Percentiles rank a stretch among this genome's conserved stretches.
These are phyloP conservation scores for Tokudaia muenninki DNA, from an alignment of 2,797 vertebrate genomes.

Conservation along the genomic window DNA sequence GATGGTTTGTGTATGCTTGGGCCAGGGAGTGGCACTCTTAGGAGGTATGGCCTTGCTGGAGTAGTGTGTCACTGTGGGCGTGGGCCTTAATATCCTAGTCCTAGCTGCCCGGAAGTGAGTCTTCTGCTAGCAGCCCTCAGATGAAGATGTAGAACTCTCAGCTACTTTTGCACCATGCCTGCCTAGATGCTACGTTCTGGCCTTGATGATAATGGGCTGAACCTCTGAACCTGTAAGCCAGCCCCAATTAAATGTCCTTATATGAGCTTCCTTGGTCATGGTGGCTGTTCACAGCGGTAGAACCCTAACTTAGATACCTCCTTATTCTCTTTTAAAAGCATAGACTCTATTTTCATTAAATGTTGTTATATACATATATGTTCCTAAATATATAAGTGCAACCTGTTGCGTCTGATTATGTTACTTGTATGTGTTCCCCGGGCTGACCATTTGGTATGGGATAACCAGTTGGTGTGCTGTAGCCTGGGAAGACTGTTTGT, in stretches of 20 bases:
- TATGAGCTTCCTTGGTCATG: too few species aligned
- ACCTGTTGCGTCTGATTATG: neutral
- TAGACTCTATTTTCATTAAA: neutral
- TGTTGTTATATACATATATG: neutral
- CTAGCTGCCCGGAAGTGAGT: too few species aligned
- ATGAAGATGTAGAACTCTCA: too few species aligned
- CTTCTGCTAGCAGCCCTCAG: too few species aligned
- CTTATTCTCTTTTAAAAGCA: neutral
- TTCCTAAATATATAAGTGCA: neutral
- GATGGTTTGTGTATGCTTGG: neutral
- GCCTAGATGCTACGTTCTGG: too few species aligned
- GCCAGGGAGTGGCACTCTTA: neutral
- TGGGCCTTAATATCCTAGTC: too few species aligned
- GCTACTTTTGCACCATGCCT: too few species aligned
- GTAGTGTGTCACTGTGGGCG: neutral
- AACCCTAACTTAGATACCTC: neutral
- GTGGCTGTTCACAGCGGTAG: too few species aligned
- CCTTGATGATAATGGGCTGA: too few species aligned
- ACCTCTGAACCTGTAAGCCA: too few species aligned
- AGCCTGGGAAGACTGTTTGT: neutral
- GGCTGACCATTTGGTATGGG: neutral
- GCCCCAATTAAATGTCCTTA: too few species aligned
- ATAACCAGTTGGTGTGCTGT: neutral
- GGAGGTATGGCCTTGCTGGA: neutral
- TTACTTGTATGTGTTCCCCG: neutral